A percentile compares a stretch with the other conserved stretches of the same genome.
Conservation (phyloP, 1,140 invertebrate genomes). For the Aphaenogaster rudis region DNA sequence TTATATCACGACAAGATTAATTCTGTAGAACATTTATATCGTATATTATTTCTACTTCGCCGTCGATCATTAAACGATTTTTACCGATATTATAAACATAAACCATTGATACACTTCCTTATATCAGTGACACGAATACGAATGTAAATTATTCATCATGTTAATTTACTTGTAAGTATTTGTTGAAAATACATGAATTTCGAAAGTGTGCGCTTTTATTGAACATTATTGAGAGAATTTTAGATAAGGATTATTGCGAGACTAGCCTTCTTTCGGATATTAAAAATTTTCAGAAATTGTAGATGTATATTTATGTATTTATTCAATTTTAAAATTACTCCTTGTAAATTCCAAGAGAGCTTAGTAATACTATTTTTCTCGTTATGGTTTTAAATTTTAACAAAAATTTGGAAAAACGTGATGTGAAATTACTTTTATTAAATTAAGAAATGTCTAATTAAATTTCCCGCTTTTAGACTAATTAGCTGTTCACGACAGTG, state of each 20-base stretch:
- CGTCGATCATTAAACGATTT: constrained; percentile 27
- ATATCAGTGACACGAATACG: not conserved
- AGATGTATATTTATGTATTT: not conserved
- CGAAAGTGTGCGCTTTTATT: constrained; percentile 1
- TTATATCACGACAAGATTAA: constrained; percentile 18
- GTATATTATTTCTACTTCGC: constrained; percentile 9
- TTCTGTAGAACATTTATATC: constrained; percentile 21
- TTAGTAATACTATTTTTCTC: not conserved
- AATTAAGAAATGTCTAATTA: not conserved
- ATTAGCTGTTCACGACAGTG: too few species aligned
- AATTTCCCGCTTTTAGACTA: not conserved
- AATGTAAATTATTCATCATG: constrained; percentile 43
- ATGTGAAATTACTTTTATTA: not conserved
- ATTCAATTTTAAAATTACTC: not conserved
- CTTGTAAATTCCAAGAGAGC: too few species aligned
- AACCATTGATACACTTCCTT: not conserved
- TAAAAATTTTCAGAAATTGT: not conserved
- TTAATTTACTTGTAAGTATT: constrained; percentile 49
- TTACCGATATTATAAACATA: constrained; percentile 18
- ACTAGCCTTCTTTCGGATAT: not conserved
- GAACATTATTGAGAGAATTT: not conserved
- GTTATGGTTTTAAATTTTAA: not conserved
- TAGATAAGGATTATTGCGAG: not conserved
- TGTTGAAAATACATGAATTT: constrained; percentile 46
- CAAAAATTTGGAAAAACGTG: not conserved